Base-by-base conservation (phyloP, 1,140 invertebrate species). In the Brachystomella parvula region DNA sequence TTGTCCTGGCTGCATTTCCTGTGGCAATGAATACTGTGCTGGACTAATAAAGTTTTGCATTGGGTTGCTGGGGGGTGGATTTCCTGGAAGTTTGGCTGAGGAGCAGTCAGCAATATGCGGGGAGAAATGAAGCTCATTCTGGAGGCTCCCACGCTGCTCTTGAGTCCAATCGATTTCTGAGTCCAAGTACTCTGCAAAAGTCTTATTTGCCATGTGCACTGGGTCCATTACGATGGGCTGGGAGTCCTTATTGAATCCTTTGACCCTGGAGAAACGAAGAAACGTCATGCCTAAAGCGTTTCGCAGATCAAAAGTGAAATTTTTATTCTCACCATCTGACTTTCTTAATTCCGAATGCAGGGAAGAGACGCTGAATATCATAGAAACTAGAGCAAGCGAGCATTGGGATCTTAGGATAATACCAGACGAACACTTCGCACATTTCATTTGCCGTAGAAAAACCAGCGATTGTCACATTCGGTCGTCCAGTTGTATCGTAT, bases 391-490 rank as follows among this genome's bases (percentile, higher is more conserved):
- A 39, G 33, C 60, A 62, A 9, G 24, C 31, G 9, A 31, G 26
- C 33, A 62, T 39, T 44, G 60, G 30, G 0, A 83, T 89, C 63
- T 86, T 82, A 0, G 90, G 90, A 77, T 92, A 93, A 76, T 93
- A 89, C 1, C 89, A 78, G 0, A 92, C 79, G 74, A 91, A 92
- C 0, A 89, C 86, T 17, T 92, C 76, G 68, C 90, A 93, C 87
- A 91, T 92, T 79, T 93, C 90, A 76, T 92, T 87, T 67, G 83
- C 83, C 0, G 87, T 87, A 0, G 88, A 87, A 76, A 90, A 89
- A 1, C 90, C 90, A 24, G 89, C 89, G 12, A 31, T 47, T 9
- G 47, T 47, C 6, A 63, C 47, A 21, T 29, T 44, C 44, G n/a
- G 2, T 17, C n/a, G 9, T 30, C 26, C 24, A 2, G 24, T 62